These are phyloP conservation scores for Mormyrus proboscirostris DNA, from an alignment of 2,797 vertebrate genomes.

Conservation along the genomic window DNA sequence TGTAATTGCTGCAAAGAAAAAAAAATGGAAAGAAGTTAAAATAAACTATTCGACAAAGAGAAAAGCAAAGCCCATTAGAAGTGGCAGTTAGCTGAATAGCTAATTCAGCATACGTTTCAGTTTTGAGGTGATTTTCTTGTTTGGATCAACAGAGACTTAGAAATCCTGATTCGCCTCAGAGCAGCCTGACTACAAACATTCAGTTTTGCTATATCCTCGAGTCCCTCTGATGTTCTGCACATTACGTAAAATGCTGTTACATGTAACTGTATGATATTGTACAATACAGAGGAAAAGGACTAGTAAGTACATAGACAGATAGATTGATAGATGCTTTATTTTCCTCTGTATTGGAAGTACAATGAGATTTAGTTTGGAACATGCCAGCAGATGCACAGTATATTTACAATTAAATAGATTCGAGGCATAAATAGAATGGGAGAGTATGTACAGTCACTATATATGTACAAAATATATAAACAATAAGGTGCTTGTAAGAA, in stretches of 20 bases:
- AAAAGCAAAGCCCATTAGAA: not conserved
- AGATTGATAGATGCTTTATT: too few relatives aligned
- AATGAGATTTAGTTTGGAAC: too few relatives aligned
- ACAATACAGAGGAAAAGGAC: not conserved
- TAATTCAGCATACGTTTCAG: not conserved
- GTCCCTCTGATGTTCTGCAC: not conserved
- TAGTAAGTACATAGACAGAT: not conserved
- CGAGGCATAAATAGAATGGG: too few relatives aligned
- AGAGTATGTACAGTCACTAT: too few relatives aligned
- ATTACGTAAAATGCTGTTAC: not conserved
- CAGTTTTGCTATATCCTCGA: not conserved
- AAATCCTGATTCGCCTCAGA: not conserved
- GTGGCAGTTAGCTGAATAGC: not conserved
- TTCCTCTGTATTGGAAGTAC: too few relatives aligned
- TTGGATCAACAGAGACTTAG: not conserved
- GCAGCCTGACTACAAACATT: constrained; percentile 2
- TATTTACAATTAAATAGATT: too few relatives aligned
- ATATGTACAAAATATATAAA: too few relatives aligned
- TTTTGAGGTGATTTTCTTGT: not conserved
- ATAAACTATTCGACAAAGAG: not conserved
- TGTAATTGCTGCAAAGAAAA: constrained; percentile 70
- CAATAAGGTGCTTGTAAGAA: too few relatives aligned
- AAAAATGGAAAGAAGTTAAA: not conserved
- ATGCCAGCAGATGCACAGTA: too few relatives aligned
- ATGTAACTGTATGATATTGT: not conserved